Percentiles rank a stretch among this genome's conserved stretches.
These are phyloP conservation scores for Atethmia centrago DNA, from an alignment of 2,888 invertebrate genomes.

Conservation along the genomic window DNA sequence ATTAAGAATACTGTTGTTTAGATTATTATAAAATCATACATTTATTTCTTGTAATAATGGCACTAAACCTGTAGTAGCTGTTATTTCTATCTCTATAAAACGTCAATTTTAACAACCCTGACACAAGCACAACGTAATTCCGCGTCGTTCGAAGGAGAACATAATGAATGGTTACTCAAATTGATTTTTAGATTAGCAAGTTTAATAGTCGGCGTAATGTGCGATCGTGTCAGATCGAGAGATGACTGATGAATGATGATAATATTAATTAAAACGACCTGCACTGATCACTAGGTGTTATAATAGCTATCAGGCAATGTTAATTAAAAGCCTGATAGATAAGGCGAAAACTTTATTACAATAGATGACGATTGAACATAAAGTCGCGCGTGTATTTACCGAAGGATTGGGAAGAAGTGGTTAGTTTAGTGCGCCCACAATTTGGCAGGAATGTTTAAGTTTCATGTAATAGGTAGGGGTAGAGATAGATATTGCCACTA, in stretches of 20 bases:
- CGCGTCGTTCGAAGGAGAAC: slow-evolving; percentile 32
- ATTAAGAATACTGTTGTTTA: too few species aligned
- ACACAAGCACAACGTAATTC: slow-evolving; percentile 28
- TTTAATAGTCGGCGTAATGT: slow-evolving; percentile 29
- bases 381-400: not conserved
- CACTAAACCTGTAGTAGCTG: not conserved
- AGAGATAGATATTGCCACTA: not conserved
- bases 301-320: not conserved
- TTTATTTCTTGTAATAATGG: not conserved
- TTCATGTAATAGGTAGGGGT: too few species aligned
- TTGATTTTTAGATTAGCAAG: slow-evolving; percentile 58
- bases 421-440: not conserved
- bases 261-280: slow-evolving; percentile 30
- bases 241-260: slow-evolving; percentile 54
- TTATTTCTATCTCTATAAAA: not conserved
- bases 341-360: not conserved
- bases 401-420: not conserved
- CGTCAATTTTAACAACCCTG: slow-evolving; percentile 19
- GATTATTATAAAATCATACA: not conserved
- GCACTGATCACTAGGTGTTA: slow-evolving; percentile 15
- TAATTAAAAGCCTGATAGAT: slow-evolving; percentile 4
- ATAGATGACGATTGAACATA: not conserved
- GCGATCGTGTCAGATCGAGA: slow-evolving; percentile 21
- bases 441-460: not conserved
- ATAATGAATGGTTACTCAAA: slow-evolving; percentile 52